Percentiles rank a stretch among this genome's conserved stretches.
These are phyloP conservation scores for Calycopis cecrops DNA, from an alignment of 1,140 invertebrate genomes.

Conservation along the genomic window DNA sequence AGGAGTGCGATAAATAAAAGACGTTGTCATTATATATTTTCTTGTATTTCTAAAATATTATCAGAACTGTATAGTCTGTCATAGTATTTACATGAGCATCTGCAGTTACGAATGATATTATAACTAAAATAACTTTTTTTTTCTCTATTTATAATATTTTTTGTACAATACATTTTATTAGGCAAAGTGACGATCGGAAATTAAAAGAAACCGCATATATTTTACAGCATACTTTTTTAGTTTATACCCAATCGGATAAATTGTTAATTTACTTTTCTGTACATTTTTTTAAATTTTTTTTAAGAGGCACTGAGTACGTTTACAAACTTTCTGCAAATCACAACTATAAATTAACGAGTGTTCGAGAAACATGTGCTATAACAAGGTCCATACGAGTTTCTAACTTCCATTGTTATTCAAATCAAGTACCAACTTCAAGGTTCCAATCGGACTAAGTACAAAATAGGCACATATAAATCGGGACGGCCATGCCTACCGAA, in stretches of 20 bases:
- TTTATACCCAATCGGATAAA: too few relatives aligned
- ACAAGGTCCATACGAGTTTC: too few relatives aligned
- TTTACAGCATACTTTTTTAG: background rate
- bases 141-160: constrained; percentile 60
- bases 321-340: too few relatives aligned
- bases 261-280: too few relatives aligned
- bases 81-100: constrained; percentile 68
- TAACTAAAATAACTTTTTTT: constrained; percentile 64
- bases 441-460: background rate
- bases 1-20: constrained; percentile 30
- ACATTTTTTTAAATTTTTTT: too few relatives aligned
- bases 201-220: constrained; percentile 1
- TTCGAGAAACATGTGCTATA: too few relatives aligned
- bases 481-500: background rate
- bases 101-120: constrained; percentile 59
- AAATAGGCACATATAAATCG: background rate
- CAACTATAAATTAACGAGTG: too few relatives aligned
- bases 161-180: constrained; percentile 48
- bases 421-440: too few relatives aligned
- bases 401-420: too few relatives aligned
- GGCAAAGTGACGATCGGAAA: constrained; percentile 46
- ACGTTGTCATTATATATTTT: constrained; percentile 42
- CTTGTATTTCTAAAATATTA: constrained; percentile 62
- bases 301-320: too few relatives aligned
- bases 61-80: constrained; percentile 56